These are phyloP conservation scores for Ptilonorhynchus violaceus DNA, from an alignment of 2,113 vertebrate species.

Conservation along the genomic window DNA sequence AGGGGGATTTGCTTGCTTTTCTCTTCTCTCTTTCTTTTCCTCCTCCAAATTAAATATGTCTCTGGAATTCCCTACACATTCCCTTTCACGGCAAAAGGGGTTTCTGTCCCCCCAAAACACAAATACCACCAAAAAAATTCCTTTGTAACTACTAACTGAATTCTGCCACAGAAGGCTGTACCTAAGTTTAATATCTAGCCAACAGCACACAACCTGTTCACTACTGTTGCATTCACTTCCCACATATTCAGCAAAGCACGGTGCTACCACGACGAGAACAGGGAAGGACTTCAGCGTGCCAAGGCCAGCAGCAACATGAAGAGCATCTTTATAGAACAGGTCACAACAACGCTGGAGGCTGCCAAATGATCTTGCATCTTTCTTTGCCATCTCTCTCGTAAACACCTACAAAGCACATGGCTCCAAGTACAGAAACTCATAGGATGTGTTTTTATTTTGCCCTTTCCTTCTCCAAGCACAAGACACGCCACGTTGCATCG, in stretches of 20 bases:
- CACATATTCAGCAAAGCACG: neutral
- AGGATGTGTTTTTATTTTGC: neutral
- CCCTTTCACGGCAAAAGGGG: neutral
- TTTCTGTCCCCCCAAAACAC: neutral
- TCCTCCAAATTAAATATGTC: neutral
- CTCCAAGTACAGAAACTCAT: neutral
- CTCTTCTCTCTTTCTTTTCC: neutral
- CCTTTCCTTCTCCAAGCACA: neutral
- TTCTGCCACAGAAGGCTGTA: neutral
- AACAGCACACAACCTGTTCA: neutral
- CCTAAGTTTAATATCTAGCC: neutral
- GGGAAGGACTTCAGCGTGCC: neutral
- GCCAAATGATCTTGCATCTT: neutral
- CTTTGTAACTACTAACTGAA: neutral
- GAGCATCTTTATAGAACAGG: neutral
- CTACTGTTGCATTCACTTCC: neutral
- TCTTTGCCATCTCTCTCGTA: neutral
- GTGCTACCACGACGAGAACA: neutral
- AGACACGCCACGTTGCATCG: rapidly evolving
- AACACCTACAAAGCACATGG: neutral
- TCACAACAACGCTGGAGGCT: neutral
- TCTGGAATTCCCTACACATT: neutral
- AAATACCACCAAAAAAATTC: neutral
- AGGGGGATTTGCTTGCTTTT: slow-evolving; percentile 1
- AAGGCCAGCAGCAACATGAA: neutral